Percentiles rank a stretch among this genome's conserved stretches.
Evolutionary conservation across 2,113 vertebrate genomes (phyloP).

Genomic region (Elephantulus edwardii): DNA sequence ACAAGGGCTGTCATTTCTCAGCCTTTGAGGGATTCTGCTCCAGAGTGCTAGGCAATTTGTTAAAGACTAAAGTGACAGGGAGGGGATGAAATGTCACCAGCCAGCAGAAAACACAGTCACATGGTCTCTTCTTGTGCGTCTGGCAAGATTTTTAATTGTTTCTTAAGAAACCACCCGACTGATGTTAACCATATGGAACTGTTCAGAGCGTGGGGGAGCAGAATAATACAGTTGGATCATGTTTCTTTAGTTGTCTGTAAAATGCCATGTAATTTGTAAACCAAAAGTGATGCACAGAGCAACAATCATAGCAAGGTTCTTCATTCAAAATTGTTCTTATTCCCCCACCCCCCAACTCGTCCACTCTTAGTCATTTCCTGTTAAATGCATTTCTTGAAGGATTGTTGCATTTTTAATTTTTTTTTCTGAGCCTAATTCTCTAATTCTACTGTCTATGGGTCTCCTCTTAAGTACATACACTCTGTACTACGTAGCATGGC

Average conservation of each 20-base stretch:
- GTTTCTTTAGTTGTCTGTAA: conserved; percentile 71
- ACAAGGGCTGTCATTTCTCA: conserved; percentile 56
- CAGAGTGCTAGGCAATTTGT: conserved; percentile 16
- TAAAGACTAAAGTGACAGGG: conserved; percentile 4
- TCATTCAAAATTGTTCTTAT: conserved; percentile 54
- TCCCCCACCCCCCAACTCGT: background rate
- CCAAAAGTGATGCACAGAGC: conserved; percentile 66
- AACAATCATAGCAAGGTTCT: conserved; percentile 61
- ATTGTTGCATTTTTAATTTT: background rate
- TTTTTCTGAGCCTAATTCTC: background rate
- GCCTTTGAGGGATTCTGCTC: conserved; percentile 13
- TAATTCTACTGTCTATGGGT: background rate
- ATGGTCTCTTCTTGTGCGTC: conserved; percentile 36
- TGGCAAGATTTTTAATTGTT: conserved; percentile 75
- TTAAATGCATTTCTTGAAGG: conserved; percentile 13
- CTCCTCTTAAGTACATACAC: no score
- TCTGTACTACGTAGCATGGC: background rate
- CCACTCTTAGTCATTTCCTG: conserved; percentile 30
- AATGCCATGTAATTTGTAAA: conserved; percentile 75
- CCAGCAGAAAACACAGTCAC: conserved; percentile 53
- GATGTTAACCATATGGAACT: conserved; percentile 74
- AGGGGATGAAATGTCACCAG: conserved; percentile 52
- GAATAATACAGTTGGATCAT: conserved; percentile 70
- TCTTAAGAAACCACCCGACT: conserved; percentile 63
- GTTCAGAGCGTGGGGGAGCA: conserved; percentile 49